These are phyloP conservation scores for Cerastis rubricosa DNA, from an alignment of 2,888 invertebrate species.

Conservation along the genomic window DNA sequence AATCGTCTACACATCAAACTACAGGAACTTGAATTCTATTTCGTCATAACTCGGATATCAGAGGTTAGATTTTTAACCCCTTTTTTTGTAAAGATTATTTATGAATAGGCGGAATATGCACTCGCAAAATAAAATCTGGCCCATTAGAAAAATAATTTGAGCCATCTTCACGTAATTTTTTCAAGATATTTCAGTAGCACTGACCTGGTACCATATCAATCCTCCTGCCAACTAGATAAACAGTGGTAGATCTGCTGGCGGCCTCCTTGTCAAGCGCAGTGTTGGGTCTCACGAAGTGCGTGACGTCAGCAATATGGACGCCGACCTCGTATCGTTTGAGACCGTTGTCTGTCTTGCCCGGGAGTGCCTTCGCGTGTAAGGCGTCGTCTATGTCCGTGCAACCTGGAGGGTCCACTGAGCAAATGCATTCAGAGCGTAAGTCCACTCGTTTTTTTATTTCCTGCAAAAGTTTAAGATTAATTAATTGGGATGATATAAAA, in stretches of 20 bases:
- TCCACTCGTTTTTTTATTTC: slow-evolving; percentile 95
- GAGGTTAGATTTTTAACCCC: too few relatives aligned
- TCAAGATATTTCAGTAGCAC: neutral
- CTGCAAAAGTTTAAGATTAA: slow-evolving; percentile 78
- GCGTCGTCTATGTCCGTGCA: slow-evolving; percentile 99
- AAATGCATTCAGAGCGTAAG: slow-evolving; percentile 95
- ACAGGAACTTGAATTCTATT: neutral
- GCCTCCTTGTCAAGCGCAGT: slow-evolving; percentile 98
- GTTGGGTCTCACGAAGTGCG: slow-evolving; percentile 98
- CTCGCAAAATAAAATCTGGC: neutral
- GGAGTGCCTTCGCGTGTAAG: slow-evolving; percentile 95
- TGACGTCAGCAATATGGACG: slow-evolving; percentile 99
- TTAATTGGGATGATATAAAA: neutral
- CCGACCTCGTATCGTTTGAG: slow-evolving; percentile 92
- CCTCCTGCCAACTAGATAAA: slow-evolving; percentile 98
- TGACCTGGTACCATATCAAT: slow-evolving; percentile 96
- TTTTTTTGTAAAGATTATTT: too few relatives aligned
- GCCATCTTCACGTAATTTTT: too few relatives aligned
- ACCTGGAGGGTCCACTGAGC: slow-evolving; percentile 99
- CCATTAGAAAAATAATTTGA: neutral
- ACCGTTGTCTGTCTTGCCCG: slow-evolving; percentile 87
- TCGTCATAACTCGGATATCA: neutral
- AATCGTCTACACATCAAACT: neutral
- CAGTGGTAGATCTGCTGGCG: slow-evolving; percentile 98
- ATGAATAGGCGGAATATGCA: neutral